Evolutionary conservation across 2,888 invertebrate genomes (phyloP).

Genomic region (Escarpia spicata): DNA sequence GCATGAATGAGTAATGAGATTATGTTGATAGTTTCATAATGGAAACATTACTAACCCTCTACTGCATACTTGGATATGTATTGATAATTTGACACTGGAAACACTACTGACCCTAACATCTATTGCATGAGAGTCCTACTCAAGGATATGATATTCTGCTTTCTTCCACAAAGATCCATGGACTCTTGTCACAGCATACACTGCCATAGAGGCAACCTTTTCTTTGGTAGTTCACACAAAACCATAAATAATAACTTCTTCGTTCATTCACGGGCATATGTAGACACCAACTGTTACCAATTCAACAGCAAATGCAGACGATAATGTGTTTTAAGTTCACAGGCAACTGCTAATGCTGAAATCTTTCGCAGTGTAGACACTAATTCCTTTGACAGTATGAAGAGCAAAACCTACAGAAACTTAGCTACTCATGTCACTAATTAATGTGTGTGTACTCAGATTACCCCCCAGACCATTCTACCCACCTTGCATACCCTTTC

Average conservation of each 20-base stretch:
- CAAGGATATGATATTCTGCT: background rate
- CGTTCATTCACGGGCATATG: background rate
- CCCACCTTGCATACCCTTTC: background rate
- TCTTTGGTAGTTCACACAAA: background rate
- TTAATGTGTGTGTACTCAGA: background rate
- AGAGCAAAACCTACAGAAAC: background rate
- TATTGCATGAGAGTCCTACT: background rate
- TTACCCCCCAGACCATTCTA: background rate
- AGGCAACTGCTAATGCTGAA: background rate
- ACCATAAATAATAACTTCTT: background rate
- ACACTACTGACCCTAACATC: background rate
- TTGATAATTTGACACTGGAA: background rate
- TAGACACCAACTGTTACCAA: background rate
- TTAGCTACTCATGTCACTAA: background rate
- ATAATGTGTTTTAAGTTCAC: background rate
- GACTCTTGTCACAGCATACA: background rate
- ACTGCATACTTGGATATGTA: too few relatives aligned
- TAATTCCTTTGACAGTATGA: background rate
- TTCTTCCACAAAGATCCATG: background rate
- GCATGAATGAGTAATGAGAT: too few relatives aligned
- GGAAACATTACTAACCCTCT: too few relatives aligned
- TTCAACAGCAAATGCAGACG: background rate
- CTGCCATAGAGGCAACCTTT: background rate
- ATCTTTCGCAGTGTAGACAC: background rate
- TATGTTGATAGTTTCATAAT: background rate